Evolutionary conservation across 2,113 vertebrate genomes (phyloP).

Genomic region (Aplodontia rufa): DNA sequence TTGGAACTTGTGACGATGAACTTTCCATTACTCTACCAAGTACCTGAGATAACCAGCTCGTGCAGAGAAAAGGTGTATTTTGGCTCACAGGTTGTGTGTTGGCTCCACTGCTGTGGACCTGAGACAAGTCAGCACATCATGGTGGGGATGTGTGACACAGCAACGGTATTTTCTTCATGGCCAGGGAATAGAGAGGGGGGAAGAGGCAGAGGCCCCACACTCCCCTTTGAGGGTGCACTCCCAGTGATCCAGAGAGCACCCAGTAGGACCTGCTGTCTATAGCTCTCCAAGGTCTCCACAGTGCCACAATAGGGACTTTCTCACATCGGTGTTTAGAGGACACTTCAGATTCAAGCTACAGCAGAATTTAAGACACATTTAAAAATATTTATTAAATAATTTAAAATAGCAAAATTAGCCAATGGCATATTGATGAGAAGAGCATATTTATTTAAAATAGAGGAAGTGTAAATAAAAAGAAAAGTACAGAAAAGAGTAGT

Average conservation of each 20-base stretch:
- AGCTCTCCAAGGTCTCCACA: no score
- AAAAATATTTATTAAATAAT: background rate
- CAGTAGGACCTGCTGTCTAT: background rate
- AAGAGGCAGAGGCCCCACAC: background rate
- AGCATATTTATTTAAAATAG: background rate
- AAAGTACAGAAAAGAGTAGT: background rate
- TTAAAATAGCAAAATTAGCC: background rate
- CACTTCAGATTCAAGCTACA: background rate
- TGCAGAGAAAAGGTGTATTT: no score
- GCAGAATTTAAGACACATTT: background rate
- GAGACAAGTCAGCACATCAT: no score
- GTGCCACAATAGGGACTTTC: no score
- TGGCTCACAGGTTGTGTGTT: background rate
- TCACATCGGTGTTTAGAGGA: background rate
- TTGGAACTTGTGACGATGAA: background rate
- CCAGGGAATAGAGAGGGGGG: no score
- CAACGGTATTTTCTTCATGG: background rate
- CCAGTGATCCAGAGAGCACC: background rate
- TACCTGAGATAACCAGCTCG: no score
- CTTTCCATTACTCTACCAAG: background rate
- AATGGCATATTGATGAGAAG: background rate
- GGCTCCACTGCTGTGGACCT: background rate
- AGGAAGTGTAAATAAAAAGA: background rate
- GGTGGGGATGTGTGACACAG: fast-evolving
- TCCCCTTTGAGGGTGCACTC: background rate